phyloP scores from a whole-genome alignment of 2,797 vertebrate genomes.

The Labeo calbasu region DNA sequence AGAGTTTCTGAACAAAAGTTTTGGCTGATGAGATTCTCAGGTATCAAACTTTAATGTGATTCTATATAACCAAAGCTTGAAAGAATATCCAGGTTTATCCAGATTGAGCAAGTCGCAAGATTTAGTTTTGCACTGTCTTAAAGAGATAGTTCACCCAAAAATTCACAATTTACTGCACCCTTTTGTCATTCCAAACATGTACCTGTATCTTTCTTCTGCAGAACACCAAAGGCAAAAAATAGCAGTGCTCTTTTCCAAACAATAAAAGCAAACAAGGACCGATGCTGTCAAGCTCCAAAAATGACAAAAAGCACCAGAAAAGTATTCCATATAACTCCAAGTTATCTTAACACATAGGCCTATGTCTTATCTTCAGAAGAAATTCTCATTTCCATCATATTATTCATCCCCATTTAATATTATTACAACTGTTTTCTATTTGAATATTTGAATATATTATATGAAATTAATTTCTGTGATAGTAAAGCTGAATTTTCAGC shows the following conservation, averaged over 20 bases:
- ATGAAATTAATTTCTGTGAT: too few relatives aligned
- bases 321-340: neutral
- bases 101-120: neutral
- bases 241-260: neutral
- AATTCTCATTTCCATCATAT: neutral
- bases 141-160: neutral
- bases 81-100: neutral
- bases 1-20: neutral
- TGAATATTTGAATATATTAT: too few relatives aligned
- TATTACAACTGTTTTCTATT: too few relatives aligned
- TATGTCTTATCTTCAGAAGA: neutral
- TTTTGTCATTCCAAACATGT: neutral
- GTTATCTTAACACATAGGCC: neutral
- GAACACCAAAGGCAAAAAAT: neutral
- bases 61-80: neutral
- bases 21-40: neutral
- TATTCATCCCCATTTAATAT: neutral
- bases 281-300: neutral
- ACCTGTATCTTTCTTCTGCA: neutral
- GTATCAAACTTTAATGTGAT: neutral
- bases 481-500: too few relatives aligned
- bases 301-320: neutral
- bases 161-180: neutral
- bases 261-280: too few relatives aligned
- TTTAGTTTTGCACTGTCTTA: neutral